Evolutionary conservation across 2,888 invertebrate genomes (phyloP).

Genomic region (Drosophila ezoana): DNA sequence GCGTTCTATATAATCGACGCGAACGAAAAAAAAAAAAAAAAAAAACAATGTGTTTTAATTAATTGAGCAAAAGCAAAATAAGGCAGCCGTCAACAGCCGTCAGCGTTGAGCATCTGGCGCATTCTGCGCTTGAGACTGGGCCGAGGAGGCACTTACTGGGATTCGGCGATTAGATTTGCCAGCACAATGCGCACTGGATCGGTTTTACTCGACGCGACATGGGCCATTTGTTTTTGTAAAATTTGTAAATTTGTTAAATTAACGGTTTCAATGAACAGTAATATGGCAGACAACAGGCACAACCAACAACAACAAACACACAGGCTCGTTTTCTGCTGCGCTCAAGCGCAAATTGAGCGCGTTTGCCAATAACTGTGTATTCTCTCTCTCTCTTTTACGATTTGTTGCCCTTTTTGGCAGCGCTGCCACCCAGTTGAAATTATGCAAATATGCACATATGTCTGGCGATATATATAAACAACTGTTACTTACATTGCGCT

Average conservation of each 20-base stretch:
- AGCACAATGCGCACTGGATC: slow-evolving; percentile 77
- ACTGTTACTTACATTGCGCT: background rate
- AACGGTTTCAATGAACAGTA: slow-evolving; percentile 43
- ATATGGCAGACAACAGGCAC: slow-evolving; percentile 22
- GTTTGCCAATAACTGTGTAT: slow-evolving; percentile 27
- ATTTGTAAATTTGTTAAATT: slow-evolving; percentile 26
- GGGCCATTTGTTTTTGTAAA: slow-evolving; percentile 39
- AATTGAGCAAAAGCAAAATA: background rate
- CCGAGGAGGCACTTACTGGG: slow-evolving; percentile 80
- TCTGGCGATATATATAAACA: background rate
- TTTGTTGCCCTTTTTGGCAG: slow-evolving; percentile 4
- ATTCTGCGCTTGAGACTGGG: background rate
- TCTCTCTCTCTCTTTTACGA: slow-evolving; percentile 21
- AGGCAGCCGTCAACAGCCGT: background rate
- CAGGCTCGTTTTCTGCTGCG: slow-evolving; percentile 2
- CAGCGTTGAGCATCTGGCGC: slow-evolving; percentile 52
- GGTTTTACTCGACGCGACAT: slow-evolving; percentile 38
- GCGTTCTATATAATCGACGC: slow-evolving; percentile 70
- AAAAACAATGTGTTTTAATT: too few relatives aligned
- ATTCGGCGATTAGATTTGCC: slow-evolving; percentile 73
- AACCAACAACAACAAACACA: slow-evolving; percentile 26
- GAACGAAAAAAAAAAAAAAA: background rate
- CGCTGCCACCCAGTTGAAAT: slow-evolving; percentile 31
- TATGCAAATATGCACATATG: background rate
- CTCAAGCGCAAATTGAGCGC: slow-evolving; percentile 45